Conservation (phyloP, 2,797 vertebrate genomes). For the Cyclura pinguis region DNA sequence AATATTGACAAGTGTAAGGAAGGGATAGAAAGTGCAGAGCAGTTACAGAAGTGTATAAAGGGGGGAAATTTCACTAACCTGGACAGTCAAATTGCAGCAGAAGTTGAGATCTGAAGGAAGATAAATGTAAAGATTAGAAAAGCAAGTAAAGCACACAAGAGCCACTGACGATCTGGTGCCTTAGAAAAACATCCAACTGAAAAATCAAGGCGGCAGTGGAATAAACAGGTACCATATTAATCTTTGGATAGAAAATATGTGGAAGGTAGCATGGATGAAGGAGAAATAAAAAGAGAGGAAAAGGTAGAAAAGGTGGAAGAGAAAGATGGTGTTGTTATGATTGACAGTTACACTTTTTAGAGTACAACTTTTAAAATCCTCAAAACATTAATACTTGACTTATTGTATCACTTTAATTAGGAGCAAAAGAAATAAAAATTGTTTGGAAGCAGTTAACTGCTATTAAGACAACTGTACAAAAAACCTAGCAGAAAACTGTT, state of each 20-base stretch:
- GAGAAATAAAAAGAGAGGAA: constrained; percentile 23
- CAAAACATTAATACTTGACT: constrained; percentile 8
- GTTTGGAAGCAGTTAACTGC: background rate
- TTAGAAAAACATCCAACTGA: constrained; percentile 34
- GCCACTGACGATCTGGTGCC: constrained; percentile 59
- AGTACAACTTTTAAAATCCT: background rate
- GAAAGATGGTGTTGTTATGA: constrained; percentile 12
- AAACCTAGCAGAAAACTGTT: background rate
- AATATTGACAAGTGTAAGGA: constrained; percentile 56
- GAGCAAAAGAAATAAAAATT: background rate
- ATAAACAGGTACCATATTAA: constrained; percentile 48
- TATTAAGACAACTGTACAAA: constrained; percentile 9
- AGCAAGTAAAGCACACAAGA: constrained; percentile 73
- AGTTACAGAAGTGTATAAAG: constrained; percentile 60
- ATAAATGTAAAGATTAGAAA: constrained; percentile 83
- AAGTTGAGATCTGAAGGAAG: constrained; percentile 83
- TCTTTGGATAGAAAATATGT: background rate
- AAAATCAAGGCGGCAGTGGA: constrained; percentile 46
- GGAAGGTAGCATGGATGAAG: constrained; percentile 47
- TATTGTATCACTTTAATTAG: constrained; percentile 7
- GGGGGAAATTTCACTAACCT: constrained; percentile 78
- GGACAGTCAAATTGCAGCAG: constrained; percentile 80
- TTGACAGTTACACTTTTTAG: constrained; percentile 20
- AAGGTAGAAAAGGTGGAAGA: background rate
- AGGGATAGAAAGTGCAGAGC: constrained; percentile 44